Evolutionary conservation across 2,888 invertebrate species (phyloP), one percentile per base, ranked within the genome.

Genomic region (Euspilapteryx auroguttella): DNA sequence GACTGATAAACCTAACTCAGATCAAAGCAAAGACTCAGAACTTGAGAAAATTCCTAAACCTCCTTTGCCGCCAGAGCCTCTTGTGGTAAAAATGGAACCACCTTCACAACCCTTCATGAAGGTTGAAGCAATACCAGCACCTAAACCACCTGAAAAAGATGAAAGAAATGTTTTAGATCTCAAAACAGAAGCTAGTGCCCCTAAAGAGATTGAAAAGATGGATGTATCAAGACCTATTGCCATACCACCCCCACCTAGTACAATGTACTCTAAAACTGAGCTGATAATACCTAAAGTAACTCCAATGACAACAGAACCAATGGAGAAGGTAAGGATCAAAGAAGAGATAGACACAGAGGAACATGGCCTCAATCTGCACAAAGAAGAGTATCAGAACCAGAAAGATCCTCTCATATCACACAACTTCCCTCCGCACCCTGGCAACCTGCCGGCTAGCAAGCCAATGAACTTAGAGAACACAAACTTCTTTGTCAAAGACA

Each of bases 271-370:
- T 34, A 82, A 82, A 68, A 79, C 81, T 22, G 82, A 82, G 55
- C 64, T 81, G 34, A 81, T 81, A 36, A 81, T 81, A 45, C 82
- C 82, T 15, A 81, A 80, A 56, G 75, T 80, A 29, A 71, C 75
- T 22, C 73, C 79, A 10, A 76, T 79, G 66, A 69, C 68, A 30
- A 66, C 73, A 37, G 77, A 79, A 33, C 35, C 52, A 24, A 55
- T 75, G 34, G 76, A 77, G 27, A 76, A 73, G 42, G 62, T 77
- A 28, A 77, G 75, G 47, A 76, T 77, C 24, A 77, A 78, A 37
- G 77, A 77, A 39, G 77, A 78, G 54, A 53, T 76, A 34, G 77
- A 76, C 40, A 44, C 53, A 27, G 77, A 77, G 34, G 77, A 77
- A 13, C 65, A 61, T 28, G 45, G 54, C 29, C 44, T 63, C 32